These are phyloP conservation scores for Oceanites oceanicus DNA, from an alignment of 2,113 vertebrate genomes.

Conservation along the genomic window DNA sequence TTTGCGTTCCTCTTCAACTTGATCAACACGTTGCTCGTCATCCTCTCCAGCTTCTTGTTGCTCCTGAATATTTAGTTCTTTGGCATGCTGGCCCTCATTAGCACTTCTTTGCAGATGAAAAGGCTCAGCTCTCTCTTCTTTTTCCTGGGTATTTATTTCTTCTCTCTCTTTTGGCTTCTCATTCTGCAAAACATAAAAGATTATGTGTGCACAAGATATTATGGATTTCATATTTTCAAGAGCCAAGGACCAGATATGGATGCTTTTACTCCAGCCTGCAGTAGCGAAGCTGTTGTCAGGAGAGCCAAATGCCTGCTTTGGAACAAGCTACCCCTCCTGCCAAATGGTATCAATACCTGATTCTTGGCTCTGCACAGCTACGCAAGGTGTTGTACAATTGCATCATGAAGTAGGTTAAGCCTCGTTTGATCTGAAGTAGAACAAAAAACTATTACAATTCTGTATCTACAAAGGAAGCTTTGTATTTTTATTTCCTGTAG, in stretches of 20 bases:
- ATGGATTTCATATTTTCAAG: background rate
- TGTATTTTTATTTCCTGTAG: background rate
- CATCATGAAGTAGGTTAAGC: background rate
- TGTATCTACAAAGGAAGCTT: background rate
- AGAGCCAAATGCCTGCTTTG: background rate
- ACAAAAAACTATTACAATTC: background rate
- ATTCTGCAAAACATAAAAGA: constrained; percentile 3
- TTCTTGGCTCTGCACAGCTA: background rate
- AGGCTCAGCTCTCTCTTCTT: background rate
- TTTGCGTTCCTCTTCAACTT: constrained; percentile 77
- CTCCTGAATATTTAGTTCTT: constrained; percentile 50
- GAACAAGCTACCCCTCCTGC: background rate
- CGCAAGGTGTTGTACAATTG: background rate
- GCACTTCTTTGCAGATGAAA: background rate
- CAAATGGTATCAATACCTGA: background rate
- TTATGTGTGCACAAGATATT: background rate
- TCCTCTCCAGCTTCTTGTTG: constrained; percentile 63
- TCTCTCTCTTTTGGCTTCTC: background rate
- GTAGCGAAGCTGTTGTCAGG: background rate
- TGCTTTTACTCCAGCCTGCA: background rate
- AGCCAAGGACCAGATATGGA: background rate
- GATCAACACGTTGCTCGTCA: constrained; percentile 61
- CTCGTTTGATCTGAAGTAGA: background rate
- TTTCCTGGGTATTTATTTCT: background rate
- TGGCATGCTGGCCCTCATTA: background rate